Base-by-base conservation (phyloP, 1,140 invertebrate genomes). In the Saxidomus purpurata region DNA sequence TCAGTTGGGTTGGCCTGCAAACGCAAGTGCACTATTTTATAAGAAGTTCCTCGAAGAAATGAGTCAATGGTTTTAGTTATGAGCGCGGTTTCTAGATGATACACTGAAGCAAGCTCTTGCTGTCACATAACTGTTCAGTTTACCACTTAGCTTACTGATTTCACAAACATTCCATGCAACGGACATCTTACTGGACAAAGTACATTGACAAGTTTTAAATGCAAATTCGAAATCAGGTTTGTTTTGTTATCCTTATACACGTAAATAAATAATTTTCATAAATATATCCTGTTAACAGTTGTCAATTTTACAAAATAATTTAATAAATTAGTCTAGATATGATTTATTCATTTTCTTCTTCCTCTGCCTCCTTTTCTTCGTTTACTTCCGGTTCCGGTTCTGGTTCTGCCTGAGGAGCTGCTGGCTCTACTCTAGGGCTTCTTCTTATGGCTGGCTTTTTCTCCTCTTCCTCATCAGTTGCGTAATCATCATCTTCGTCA, bases 1-100 rank as follows among this genome's bases (percentile, higher is more conserved):
- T 40, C 63, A 38, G 63, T 1, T 25, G 63, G 38, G n/a, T 74
- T 80, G 98, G 95, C 98, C 74, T 85, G 81, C 31, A 84, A 85
- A 79, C 69, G 83, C 83, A 85, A 85, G 40, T 28, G 63, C 19
- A 55, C 49, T 82, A 17, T n/a, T 34, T n/a, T 63, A n/a, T 59
- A 43, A 82, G 38, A 11, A 15, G 13, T 8, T 40, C 31, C 47
- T 79, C 76, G 19, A 49, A 8, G 77, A 80, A 49, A 80, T 80
- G 55, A 67, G 80, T 82, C 36, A 40, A 49, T 81, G 76, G 8
- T 59, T 63, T 82, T 55, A 63, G 80, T 63, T 82, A 82, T 82
- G 80, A 63, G 61, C 61, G 59, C 38, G 25, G 47, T 13, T 52
- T 49, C 25, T 63, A 67, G 36, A 82, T 82, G 55, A 36, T 34